Base-by-base conservation (phyloP, 2,888 invertebrate genomes). In the Steinernema scapterisci region DNA sequence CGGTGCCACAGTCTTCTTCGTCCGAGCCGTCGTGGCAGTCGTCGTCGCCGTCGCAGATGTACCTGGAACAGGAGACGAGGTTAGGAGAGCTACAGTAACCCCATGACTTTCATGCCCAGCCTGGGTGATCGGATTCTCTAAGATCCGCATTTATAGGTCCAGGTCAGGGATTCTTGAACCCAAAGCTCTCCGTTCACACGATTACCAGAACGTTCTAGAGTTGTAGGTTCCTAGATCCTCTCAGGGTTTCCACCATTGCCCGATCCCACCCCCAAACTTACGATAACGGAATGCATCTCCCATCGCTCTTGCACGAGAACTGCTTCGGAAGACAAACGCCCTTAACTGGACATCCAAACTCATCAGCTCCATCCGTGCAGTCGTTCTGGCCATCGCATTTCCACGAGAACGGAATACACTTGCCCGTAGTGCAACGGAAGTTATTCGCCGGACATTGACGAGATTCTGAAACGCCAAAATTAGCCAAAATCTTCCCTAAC, bases 351-450 rank as follows among this genome's bases (percentile, higher is more conserved):
- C 78, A 77, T 27, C 71, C 73, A 0, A 11, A 23, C 48, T 88
- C 54, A 87, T 92, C 92, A 0, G 91, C 91, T 73, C 91, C 91
- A 88, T 93, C 93, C 16, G 90, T 90, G 88, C 93, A 93, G 88
- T 93, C 93, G 75, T 91, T 90, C 23, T 73, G 71, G 7, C 91
- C 91, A 89, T 93, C 93, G 88, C 93, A 93, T 71, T 92, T 91
- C 93, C 93, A 94, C 76, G 93, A 92, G 31, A 90, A 90, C 27
- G 93, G 93, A 87, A 94, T 92, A 89, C 94, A 94, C 77, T 91
- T 91, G 80, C 92, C 92, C 87, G 91, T 92, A 72, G 89, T 90
- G 88, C 93, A 93, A 81, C 91, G 90, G 88, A 92, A 92, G 83
- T 92, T 73, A 21, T 56, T 38, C 11, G 51, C 16, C 1, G 44